Conservation (phyloP, 2,888 invertebrate species). For the Noctua janthe region DNA sequence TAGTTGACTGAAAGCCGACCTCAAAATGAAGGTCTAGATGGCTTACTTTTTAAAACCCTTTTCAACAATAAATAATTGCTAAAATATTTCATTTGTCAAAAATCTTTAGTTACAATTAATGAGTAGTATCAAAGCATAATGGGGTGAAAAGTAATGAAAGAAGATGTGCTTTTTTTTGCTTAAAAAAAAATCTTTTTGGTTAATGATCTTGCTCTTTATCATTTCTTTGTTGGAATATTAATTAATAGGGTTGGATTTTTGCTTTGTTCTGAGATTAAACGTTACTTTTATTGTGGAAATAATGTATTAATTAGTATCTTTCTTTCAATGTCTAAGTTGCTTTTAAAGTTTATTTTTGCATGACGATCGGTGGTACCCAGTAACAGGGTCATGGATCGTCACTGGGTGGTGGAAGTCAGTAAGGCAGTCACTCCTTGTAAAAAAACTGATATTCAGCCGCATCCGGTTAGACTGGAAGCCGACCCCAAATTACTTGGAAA, state of each 20-base stretch:
- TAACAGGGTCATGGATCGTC: too few species aligned
- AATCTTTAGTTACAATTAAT: constrained; percentile 40
- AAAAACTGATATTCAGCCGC: background rate
- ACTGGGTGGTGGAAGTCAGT: background rate
- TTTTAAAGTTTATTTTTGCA: background rate
- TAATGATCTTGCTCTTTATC: constrained; percentile 20
- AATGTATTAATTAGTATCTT: background rate
- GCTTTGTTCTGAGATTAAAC: background rate
- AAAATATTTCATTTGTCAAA: constrained; percentile 43
- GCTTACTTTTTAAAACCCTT: constrained; percentile 26
- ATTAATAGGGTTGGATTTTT: constrained; percentile 8
- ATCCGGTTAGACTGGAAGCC: background rate
- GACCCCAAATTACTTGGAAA: too few species aligned
- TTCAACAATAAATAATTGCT: constrained; percentile 32
- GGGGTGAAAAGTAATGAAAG: constrained; percentile 29
- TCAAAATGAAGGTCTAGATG: background rate
- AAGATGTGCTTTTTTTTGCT: constrained; percentile 26
- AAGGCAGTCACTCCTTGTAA: background rate
- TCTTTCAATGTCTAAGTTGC: background rate
- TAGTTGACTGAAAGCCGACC: background rate
- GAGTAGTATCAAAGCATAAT: constrained; percentile 32
- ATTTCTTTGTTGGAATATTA: constrained; percentile 27
- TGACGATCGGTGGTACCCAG: too few species aligned
- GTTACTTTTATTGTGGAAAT: background rate
- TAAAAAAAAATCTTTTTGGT: constrained; percentile 1